Evolutionary conservation across 1,140 invertebrate genomes (phyloP).

Genomic region (Pachypsylla venusta): DNA sequence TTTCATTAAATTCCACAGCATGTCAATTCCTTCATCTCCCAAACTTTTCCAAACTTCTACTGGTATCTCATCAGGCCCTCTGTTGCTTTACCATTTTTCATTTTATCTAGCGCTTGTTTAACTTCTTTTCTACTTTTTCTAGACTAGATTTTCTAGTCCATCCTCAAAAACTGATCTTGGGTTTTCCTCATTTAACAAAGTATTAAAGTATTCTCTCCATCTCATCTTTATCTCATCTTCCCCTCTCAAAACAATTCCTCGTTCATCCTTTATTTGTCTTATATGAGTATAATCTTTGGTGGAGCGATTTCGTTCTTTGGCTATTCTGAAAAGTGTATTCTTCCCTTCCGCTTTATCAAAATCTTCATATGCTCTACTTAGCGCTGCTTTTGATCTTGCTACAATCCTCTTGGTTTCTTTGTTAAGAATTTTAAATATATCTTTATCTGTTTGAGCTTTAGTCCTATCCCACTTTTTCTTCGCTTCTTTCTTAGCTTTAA

Average conservation of each 20-base stretch:
- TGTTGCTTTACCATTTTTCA: constrained; percentile 13
- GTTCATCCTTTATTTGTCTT: constrained; percentile 10
- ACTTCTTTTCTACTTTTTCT: not conserved
- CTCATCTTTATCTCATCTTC: constrained; percentile 4
- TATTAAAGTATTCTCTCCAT: constrained; percentile 11
- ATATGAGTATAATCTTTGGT: constrained; percentile 9
- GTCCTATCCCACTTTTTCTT: constrained; percentile 5
- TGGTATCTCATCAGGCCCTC: constrained; percentile 9
- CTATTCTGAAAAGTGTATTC: constrained; percentile 12
- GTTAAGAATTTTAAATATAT: not conserved
- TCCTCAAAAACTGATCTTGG: constrained; percentile 1
- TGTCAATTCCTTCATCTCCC: constrained; percentile 13
- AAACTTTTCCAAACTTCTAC: constrained; percentile 14
- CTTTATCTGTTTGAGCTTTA: not conserved
- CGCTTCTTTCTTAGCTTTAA: constrained; percentile 9
- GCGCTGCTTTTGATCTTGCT: constrained; percentile 8
- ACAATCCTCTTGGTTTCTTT: not conserved
- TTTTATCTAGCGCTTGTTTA: not conserved
- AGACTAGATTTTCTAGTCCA: not conserved
- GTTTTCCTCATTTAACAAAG: constrained; percentile 13
- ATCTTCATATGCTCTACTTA: not conserved
- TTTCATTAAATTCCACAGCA: constrained; percentile 7
- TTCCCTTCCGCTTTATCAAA: not conserved
- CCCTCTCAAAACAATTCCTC: constrained; percentile 7
- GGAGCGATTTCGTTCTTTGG: constrained; percentile 7